Base-by-base conservation (phyloP, 2,113 vertebrate genomes). In the Trochalopteron elliotii region DNA sequence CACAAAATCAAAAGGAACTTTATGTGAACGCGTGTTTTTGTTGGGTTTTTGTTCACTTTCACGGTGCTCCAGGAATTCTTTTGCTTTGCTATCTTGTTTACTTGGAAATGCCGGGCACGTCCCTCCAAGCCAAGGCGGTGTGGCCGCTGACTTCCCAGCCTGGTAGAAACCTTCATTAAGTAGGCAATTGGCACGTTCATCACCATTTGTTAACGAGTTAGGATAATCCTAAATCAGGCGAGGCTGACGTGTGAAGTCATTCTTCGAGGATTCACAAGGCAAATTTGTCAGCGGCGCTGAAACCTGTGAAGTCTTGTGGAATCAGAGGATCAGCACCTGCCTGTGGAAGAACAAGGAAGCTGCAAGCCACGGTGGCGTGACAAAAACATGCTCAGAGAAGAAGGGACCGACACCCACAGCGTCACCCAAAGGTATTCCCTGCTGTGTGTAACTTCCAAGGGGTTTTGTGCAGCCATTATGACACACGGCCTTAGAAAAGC, bases 1-100 rank as follows among this genome's bases (percentile, higher is more conserved):
- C 86, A 92, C 69, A 87, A 90, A 92, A 93, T 60, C 56, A 71
- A 93, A 90, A 87, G 40, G 69, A 75, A 72, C 31, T 84, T 82
- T 12, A 61, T 40, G 68, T 59, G 65, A 64, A 35, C 49, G 3
- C 49, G 4, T 2, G 4, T 13, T 83, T 92, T 75, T 72, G 15
- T 30, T 49, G 56, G 25, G 59, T 13, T 84, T 94, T 78, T 39
- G 33, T 77, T 77, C 56, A 8, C 14, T 80, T 79, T 40, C 39
- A 64, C 33, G 13, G 22, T 56, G 57, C 28, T 72, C 39, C 61
- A 33, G 31, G 40, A 81, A 37, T 68, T 87, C 80, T 82, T 91
- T 74, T 44, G 20, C 55, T 79, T 83, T 61, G 77, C 70, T 69
- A 15, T 50, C 50, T 67, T 49, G 13, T 77, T 92, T 64, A n/a